Conservation (phyloP, 2,113 vertebrate genomes). For the Lynx canadensis region DNA sequence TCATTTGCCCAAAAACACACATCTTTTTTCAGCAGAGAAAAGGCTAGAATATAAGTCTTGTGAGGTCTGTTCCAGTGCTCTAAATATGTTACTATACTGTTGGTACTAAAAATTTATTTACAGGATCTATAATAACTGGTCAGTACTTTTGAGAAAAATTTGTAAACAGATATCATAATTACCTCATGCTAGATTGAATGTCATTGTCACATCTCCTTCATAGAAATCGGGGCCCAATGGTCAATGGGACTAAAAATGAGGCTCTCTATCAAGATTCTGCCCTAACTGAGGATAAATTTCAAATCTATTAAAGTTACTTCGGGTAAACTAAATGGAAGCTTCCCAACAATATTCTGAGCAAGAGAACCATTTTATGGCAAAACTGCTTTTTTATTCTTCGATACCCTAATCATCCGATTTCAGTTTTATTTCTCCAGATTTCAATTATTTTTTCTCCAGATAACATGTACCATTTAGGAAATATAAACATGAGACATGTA, state of each 20-base stretch:
- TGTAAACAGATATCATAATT: not conserved
- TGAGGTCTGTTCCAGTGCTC: not conserved
- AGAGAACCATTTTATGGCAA: not conserved
- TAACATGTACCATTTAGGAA: not conserved
- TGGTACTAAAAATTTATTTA: not conserved
- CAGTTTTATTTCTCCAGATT: not conserved
- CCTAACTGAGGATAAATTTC: not conserved
- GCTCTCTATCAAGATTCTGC: not conserved
- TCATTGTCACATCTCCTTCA: not conserved
- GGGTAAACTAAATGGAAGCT: not conserved
- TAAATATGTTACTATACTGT: not conserved
- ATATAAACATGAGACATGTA: not conserved
- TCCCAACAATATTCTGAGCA: not conserved
- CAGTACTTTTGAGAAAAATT: not conserved
- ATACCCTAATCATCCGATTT: not conserved
- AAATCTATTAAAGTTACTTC: not conserved
- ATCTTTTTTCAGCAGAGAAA: not conserved
- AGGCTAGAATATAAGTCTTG: not conserved
- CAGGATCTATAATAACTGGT: not conserved
- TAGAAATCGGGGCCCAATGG: not conserved
- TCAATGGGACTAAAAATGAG: not conserved
- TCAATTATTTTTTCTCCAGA: not conserved
- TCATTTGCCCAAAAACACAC: not conserved
- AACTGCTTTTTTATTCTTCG: not conserved
- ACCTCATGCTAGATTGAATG: not conserved